A percentile compares a stretch with the other conserved stretches of the same genome.
Evolutionary conservation across 2,113 vertebrate species (phyloP).

Genomic region (Gobio gobio): DNA sequence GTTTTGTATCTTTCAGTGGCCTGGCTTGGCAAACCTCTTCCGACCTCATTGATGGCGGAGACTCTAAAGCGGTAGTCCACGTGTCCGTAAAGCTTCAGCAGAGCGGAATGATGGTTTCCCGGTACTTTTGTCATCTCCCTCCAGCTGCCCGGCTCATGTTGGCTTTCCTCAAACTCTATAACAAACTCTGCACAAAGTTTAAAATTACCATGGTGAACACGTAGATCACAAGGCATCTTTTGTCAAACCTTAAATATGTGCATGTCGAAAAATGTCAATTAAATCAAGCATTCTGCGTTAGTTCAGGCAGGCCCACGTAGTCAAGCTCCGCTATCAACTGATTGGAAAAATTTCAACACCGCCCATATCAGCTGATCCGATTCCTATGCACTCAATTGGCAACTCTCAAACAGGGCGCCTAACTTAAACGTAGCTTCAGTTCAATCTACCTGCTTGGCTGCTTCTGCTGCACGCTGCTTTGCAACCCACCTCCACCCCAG

Average conservation of each 20-base stretch:
- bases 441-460: no score
- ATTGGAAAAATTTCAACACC: no score
- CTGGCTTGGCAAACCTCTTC: conserved; percentile 81
- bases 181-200: conserved; percentile 81
- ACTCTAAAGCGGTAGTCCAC: conserved; percentile 88
- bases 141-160: conserved; percentile 85
- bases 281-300: not conserved
- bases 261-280: not conserved
- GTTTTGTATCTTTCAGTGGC: conserved; percentile 83
- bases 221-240: not conserved
- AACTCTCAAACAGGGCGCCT: no score
- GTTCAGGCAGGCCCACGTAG: no score
- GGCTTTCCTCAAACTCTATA: conserved; percentile 88
- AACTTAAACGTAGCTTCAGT: no score
- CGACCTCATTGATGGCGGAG: conserved; percentile 81
- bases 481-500: no score
- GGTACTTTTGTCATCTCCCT: conserved; percentile 77
- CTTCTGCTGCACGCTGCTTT: no score
- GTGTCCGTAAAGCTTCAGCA: conserved; percentile 81
- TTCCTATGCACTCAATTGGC: no score
- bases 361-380: no score
- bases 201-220: not conserved
- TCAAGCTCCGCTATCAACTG: no score
- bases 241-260: not conserved
- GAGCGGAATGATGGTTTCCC: conserved; percentile 75